Base-by-base conservation (phyloP, 2,888 invertebrate genomes). In the Pollenia labialis region DNA sequence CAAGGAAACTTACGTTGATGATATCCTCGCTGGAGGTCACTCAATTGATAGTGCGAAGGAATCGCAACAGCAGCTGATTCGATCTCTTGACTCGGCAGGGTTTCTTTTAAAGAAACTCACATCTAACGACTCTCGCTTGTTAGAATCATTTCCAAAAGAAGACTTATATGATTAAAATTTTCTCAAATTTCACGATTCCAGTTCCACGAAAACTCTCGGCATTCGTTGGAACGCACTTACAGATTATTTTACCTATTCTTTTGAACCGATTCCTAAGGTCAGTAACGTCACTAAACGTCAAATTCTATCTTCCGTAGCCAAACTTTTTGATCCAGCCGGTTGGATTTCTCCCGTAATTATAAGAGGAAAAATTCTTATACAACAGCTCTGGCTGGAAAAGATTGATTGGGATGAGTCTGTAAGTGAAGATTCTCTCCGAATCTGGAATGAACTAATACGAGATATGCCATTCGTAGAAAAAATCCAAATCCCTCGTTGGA, bases 201-300 rank as follows among this genome's bases (percentile, higher is more conserved):
- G 72, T 42, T 72, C 58, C 10, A 74, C 60, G 11, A 74, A 60
- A 60, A 60, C 60, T 10, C 11, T 74, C 11, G 44, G 44, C 9
- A 75, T 75, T 48, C 62, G 62, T 3, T 74, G 60, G 74, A 74
- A 74, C 23, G 16, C 56, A 9, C 56, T 56, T 8, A 56, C 18
- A 56, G 56, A 56, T 7, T 56, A 16, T 10, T 56, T 56, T 18
- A 18, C 56, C 7, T 56, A 56, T 18, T 18, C 56, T 3, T 56
- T 56, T 18, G 18, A 16, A 10, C 10, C 56, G 10, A 56, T 56
- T 18, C 23, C 23, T 56, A 1, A 18, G 11, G 4, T n/a, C 1
- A 52, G 4, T 23, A 23, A 23, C 23, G 23, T 23, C 23, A 23
- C 23, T 23, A 23, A 23, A 23, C 23, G 23, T 2, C 23, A 23